Conservation (phyloP, 2,888 invertebrate species). For the Platycheirus albimanus region DNA sequence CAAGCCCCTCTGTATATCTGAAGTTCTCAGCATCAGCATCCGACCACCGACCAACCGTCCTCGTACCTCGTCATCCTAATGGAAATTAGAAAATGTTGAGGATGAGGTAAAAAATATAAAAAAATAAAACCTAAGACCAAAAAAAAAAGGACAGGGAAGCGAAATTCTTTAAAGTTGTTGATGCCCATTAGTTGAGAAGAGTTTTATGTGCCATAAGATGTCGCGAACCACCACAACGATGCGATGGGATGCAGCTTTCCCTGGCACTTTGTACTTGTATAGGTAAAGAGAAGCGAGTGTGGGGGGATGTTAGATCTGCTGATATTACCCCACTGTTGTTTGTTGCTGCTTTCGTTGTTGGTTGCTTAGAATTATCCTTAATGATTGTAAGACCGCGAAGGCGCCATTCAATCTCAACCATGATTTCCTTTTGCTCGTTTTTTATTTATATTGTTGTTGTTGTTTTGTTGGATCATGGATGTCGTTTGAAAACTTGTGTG, state of each 20-base stretch:
- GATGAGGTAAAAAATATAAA: constrained; percentile 45
- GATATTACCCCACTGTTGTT: constrained; percentile 45
- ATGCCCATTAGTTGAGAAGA: constrained; percentile 73
- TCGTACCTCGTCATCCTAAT: constrained; percentile 57
- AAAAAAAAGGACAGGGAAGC: constrained; percentile 9
- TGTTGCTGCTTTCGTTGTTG: constrained; percentile 63
- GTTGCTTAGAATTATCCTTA: constrained; percentile 70
- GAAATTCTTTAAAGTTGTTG: constrained; percentile 66
- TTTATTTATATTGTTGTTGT: constrained; percentile 31
- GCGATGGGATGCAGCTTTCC: constrained; percentile 62
- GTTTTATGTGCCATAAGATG: constrained; percentile 69
- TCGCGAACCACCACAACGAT: constrained; percentile 66
- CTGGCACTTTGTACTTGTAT: constrained; percentile 34
- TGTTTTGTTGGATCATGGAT: constrained; percentile 3
- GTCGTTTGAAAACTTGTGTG: constrained; percentile 15
- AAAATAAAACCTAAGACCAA: not conserved
- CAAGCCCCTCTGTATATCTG: constrained; percentile 5
- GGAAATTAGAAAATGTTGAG: constrained; percentile 73
- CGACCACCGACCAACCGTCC: constrained; percentile 23
- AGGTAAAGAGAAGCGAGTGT: constrained; percentile 56
- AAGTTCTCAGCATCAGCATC: constrained; percentile 31
- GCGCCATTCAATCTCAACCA: constrained; percentile 73
- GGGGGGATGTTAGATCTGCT: constrained; percentile 43
- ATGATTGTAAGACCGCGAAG: constrained; percentile 73
- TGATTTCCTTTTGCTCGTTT: constrained; percentile 60